These are phyloP conservation scores for Lutraria rhynchaena DNA, from an alignment of 1,140 invertebrate species.

Conservation along the genomic window DNA sequence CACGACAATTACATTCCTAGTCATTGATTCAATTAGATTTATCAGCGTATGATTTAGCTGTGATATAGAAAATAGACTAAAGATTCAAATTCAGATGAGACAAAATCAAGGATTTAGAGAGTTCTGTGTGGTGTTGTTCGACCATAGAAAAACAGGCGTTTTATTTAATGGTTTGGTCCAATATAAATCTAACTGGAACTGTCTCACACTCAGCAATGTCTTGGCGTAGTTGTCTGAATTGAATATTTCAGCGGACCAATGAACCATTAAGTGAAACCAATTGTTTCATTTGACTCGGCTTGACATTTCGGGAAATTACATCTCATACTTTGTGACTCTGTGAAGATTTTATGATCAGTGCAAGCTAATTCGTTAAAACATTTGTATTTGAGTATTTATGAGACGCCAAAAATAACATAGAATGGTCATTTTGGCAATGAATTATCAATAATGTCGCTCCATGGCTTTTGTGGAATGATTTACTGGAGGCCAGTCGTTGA, in stretches of 20 bases:
- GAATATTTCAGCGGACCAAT: slow-evolving; percentile 54
- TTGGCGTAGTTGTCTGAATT: slow-evolving; percentile 35
- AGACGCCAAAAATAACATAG: slow-evolving; percentile 34
- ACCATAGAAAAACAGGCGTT: too few relatives aligned
- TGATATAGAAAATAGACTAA: too few relatives aligned
- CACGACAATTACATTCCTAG: too few relatives aligned
- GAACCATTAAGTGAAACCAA: slow-evolving; percentile 50
- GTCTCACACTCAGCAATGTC: too few relatives aligned
- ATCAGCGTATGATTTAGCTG: too few relatives aligned
- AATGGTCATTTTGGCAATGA: slow-evolving; percentile 44
- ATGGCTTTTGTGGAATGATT: slow-evolving; percentile 9
- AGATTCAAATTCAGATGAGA: too few relatives aligned
- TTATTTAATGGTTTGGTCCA: too few relatives aligned
- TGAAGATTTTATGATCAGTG: slow-evolving; percentile 54
- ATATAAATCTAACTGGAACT: too few relatives aligned
- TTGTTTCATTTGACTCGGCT: slow-evolving; percentile 59
- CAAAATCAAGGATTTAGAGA: too few relatives aligned
- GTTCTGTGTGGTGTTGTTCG: too few relatives aligned
- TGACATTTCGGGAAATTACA: slow-evolving; percentile 60
- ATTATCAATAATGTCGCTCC: slow-evolving; percentile 51
- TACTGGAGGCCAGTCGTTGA: slow-evolving; percentile 40
- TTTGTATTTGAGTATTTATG: slow-evolving; percentile 35
- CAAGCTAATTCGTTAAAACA: slow-evolving; percentile 51
- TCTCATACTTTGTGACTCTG: slow-evolving; percentile 40
- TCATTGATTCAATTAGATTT: too few relatives aligned